Evolutionary conservation across 2,113 vertebrate genomes (phyloP), one percentile per base, ranked within the genome.

Genomic region (Corythornis madagascariensis): DNA sequence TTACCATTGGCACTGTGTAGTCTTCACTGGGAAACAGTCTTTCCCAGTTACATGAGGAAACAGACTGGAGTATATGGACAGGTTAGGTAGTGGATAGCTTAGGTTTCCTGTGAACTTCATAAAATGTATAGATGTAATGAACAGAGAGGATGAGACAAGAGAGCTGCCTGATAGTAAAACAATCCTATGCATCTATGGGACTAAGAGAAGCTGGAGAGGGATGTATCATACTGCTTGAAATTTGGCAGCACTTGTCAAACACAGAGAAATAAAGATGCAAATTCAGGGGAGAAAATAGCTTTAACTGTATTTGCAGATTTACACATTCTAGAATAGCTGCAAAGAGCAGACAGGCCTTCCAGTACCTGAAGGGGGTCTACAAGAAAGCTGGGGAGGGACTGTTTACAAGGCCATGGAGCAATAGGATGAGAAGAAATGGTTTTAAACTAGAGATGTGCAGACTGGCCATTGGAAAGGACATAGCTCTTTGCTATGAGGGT

Each of bases 1-100:
- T 75, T 79, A 20, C 35, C 8, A 4, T n/a, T 73, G 25, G 13
- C 35, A 17, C 60, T 0, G 0, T 63, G 0, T 10, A 13, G 16
- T 47, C 31, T 59, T 79, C 35, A 7, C 21, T 47, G 10, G 16
- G 33, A 52, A 55, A 7, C 1, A 2, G 10, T 84, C 33, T 26
- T 72, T 85, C 69, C 38, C 15, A 12, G 1, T 57, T 63, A 3
- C 0, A 3, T 29, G 45, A 35, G 11, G 25, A 70, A 86, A 25
- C 43, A 40, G 11, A 42, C 18, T 21, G 31, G 8, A 57, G 50
- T 1, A 0, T 33, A 2, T 10, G 33, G 31, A 9, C 4, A 45
- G 35, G 11, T 74, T 61, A 13, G 33, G 11, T 61, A 8, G 33
- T 45, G 4, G 6, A 5, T 79, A 42, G 18, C 79, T 80, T 0